Conservation (phyloP, 2,797 vertebrate species). For the Cetoscarus ocellatus region DNA sequence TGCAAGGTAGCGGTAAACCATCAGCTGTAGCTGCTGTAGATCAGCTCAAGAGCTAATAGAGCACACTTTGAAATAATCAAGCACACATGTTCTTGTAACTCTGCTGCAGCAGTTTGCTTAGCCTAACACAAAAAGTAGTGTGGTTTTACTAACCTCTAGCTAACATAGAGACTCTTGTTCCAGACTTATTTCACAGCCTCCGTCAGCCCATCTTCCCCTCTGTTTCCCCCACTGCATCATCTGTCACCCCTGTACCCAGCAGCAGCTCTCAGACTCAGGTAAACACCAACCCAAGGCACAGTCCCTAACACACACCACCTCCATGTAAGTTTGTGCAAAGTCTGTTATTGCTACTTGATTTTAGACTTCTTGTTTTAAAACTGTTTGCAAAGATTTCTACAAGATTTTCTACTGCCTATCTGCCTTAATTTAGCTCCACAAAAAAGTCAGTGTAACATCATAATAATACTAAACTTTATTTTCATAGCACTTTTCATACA, state of each 20-base stretch:
- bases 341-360: neutral
- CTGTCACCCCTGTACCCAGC: slow-evolving; percentile 85
- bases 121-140: slow-evolving; percentile 67
- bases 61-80: slow-evolving; percentile 52
- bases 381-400: neutral
- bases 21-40: slow-evolving; percentile 10
- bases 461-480: slow-evolving; percentile 67
- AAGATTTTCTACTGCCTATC: slow-evolving; percentile 17
- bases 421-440: slow-evolving; percentile 39
- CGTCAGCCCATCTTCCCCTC: slow-evolving; percentile 84
- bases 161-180: slow-evolving; percentile 83
- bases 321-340: slow-evolving; percentile 6
- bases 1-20: slow-evolving; percentile 88
- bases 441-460: slow-evolving; percentile 42
- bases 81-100: slow-evolving; percentile 59
- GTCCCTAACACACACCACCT: slow-evolving; percentile 50
- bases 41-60: slow-evolving; percentile 54
- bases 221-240: slow-evolving; percentile 83
- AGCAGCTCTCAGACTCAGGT: slow-evolving; percentile 93
- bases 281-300: slow-evolving; percentile 61
- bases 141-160: slow-evolving; percentile 72
- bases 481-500: slow-evolving; percentile 27
- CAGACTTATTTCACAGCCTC: slow-evolving; percentile 95
- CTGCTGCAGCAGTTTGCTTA: slow-evolving; percentile 55
- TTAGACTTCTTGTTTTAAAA: neutral